Conservation (phyloP, 2,113 vertebrate genomes). For the Psilopsiagon aymara region DNA sequence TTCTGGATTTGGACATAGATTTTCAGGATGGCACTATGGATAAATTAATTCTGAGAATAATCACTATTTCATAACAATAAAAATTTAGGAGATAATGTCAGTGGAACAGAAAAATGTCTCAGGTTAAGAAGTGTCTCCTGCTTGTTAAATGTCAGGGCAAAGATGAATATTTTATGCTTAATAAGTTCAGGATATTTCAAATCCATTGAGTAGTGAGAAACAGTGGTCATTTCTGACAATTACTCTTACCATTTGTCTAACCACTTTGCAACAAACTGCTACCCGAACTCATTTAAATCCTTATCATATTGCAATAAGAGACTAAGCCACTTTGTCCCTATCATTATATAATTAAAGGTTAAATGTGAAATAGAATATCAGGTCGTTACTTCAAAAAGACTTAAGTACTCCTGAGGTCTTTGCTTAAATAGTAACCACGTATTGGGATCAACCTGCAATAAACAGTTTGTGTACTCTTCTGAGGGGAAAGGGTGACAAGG, state of each 20-base stretch:
- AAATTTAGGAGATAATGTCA: neutral
- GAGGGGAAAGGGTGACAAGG: neutral
- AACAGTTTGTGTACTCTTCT: neutral
- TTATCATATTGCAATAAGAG: neutral
- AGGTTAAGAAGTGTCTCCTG: neutral
- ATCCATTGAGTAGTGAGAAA: neutral
- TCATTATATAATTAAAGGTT: neutral
- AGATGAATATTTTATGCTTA: neutral
- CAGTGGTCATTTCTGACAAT: neutral
- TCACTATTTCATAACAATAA: neutral
- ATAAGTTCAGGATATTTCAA: neutral
- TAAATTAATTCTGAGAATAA: neutral
- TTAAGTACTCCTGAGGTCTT: neutral
- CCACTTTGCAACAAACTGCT: neutral
- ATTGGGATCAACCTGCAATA: neutral
- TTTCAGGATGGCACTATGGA: neutral
- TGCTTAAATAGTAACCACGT: neutral
- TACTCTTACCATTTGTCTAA: neutral
- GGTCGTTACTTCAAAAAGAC: neutral
- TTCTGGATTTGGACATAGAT: neutral
- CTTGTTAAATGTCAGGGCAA: slow-evolving; percentile 24
- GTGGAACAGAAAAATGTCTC: neutral
- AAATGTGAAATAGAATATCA: neutral
- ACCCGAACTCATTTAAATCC: neutral
- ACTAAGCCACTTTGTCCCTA: neutral